phyloP scores from a whole-genome alignment of 2,888 invertebrate genomes.

The Aporophyla lueneburgensis region DNA sequence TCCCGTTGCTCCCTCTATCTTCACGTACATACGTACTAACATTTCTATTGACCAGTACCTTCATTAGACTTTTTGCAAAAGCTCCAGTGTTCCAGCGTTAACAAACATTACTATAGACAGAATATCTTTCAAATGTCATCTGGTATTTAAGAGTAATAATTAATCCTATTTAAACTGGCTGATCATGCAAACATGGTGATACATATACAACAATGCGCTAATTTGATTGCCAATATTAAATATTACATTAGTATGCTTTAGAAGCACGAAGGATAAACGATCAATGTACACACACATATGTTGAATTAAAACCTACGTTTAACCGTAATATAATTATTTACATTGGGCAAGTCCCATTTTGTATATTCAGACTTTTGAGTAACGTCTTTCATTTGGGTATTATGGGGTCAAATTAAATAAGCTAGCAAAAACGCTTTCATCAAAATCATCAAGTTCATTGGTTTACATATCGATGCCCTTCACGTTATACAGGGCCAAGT shows the following conservation, averaged over 20 bases:
- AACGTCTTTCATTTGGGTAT: conserved; percentile 69
- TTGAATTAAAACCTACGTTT: conserved; percentile 67
- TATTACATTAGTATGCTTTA: conserved; percentile 67
- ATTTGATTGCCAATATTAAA: conserved; percentile 11
- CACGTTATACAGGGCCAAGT: not conserved
- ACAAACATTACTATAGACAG: not conserved
- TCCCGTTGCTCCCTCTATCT: not conserved
- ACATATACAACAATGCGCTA: conserved; percentile 29
- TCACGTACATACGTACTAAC: not conserved
- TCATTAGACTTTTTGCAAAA: conserved; percentile 8
- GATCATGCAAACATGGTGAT: conserved; percentile 22
- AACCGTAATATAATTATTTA: conserved; percentile 70
- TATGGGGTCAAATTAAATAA: conserved; percentile 14
- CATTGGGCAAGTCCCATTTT: conserved; percentile 69
- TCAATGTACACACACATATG: conserved; percentile 60
- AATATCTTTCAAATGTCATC: conserved; percentile 20
- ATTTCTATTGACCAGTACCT: not conserved
- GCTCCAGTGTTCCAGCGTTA: not conserved
- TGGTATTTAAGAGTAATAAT: conserved; percentile 13
- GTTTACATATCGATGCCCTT: not conserved
- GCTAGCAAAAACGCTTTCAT: too few species aligned
- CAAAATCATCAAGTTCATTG: too few species aligned
- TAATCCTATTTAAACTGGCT: conserved; percentile 15
- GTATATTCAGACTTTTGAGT: conserved; percentile 78
- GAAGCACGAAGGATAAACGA: conserved; percentile 67